These are phyloP conservation scores for Ectemnius lituratus DNA, from an alignment of 2,888 invertebrate species.

Conservation along the genomic window DNA sequence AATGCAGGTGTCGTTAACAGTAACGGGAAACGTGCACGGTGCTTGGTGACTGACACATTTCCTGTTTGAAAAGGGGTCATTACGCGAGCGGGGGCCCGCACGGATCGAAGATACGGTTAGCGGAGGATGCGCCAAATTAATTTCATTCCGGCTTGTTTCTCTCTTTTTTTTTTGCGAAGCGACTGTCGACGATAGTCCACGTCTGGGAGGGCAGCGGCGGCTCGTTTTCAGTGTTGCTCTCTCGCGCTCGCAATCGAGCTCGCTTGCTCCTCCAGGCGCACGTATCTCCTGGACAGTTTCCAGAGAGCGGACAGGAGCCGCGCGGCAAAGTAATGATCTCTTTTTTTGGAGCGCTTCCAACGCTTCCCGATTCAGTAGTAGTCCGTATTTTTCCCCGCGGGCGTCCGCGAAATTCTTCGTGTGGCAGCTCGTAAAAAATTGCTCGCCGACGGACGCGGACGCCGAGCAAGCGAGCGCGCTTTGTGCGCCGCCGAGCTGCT, in stretches of 20 bases:
- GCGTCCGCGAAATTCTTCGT: conserved; percentile 27
- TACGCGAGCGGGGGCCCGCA: not conserved
- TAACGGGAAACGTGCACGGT: too few species aligned
- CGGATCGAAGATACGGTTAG: conserved; percentile 1
- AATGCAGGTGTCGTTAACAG: too few species aligned
- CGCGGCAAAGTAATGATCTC: conserved; percentile 51
- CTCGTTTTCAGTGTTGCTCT: conserved; percentile 6
- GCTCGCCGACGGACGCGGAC: not conserved
- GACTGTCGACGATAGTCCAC: conserved; percentile 31
- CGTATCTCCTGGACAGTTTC: conserved; percentile 48
- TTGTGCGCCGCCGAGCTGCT: too few species aligned
- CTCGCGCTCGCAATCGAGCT: not conserved
- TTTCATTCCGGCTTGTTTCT: conserved; percentile 27
- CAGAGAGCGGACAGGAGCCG: conserved; percentile 43
- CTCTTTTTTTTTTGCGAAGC: not conserved
- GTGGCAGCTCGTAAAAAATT: conserved; percentile 15
- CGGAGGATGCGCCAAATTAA: conserved; percentile 13
- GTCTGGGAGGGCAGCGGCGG: conserved; percentile 20
- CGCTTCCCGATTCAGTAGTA: conserved; percentile 40
- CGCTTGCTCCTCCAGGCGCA: not conserved
- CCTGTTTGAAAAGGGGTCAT: not conserved
- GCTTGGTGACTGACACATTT: too few species aligned
- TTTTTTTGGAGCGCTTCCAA: conserved; percentile 54
- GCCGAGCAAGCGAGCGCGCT: too few species aligned
- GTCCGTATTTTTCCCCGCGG: conserved; percentile 32